phyloP scores from a whole-genome alignment of 2,888 invertebrate genomes.

The Parapristionchus giblindavisi region DNA sequence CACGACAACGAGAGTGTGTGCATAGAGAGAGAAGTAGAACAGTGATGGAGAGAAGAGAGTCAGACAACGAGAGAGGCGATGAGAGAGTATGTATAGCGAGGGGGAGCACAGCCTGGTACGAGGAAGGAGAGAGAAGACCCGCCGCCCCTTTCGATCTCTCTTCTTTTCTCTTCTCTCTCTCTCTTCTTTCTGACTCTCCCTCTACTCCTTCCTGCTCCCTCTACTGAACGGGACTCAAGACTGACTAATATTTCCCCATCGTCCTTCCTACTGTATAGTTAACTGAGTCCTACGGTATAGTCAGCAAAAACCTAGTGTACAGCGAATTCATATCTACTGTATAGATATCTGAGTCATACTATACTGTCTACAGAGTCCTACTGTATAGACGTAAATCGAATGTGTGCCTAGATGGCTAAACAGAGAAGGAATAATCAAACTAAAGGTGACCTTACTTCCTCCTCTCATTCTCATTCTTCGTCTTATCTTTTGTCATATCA shows the following conservation, averaged over 20 bases:
- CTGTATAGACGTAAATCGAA: no score
- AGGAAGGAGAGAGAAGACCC: neutral
- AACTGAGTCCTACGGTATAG: no score
- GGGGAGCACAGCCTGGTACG: no score
- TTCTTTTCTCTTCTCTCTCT: neutral
- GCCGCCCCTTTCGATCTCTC: neutral
- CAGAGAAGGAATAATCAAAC: no score
- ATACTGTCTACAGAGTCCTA: no score
- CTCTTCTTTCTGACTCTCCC: neutral
- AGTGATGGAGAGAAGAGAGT: neutral
- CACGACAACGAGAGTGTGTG: slow-evolving; percentile 14
- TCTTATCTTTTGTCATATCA: neutral
- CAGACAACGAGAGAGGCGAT: neutral
- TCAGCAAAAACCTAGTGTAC: no score
- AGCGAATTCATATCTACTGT: no score
- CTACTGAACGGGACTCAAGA: slow-evolving; percentile 24
- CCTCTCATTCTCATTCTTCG: neutral
- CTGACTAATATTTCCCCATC: no score
- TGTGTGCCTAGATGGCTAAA: no score
- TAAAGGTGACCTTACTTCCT: neutral
- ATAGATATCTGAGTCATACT: neutral
- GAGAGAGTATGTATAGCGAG: slow-evolving; percentile 26
- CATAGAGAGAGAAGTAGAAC: neutral
- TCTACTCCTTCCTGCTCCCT: neutral
- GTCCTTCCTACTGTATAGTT: no score